Evolutionary conservation across 1,140 invertebrate species (phyloP).

Genomic region (Bombyx mori): DNA sequence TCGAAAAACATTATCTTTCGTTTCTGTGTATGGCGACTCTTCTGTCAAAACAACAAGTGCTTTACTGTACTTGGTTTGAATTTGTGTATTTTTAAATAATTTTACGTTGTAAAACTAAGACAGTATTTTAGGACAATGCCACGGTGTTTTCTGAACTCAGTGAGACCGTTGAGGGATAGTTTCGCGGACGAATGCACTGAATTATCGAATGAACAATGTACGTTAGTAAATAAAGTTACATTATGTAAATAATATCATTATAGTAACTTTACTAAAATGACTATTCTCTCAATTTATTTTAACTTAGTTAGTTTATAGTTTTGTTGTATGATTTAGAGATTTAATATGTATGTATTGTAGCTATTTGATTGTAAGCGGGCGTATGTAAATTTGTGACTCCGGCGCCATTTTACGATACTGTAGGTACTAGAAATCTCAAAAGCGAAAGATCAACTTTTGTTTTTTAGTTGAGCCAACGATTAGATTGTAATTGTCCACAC

Average conservation of each 20-base stretch:
- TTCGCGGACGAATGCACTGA: conserved; percentile 38
- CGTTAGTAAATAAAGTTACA: conserved; percentile 11
- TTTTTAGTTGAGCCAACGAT: too few relatives aligned
- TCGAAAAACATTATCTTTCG: conserved; percentile 6
- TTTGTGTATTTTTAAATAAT: conserved; percentile 2
- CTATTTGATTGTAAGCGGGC: too few relatives aligned
- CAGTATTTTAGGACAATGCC: conserved; percentile 29
- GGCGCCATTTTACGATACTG: too few relatives aligned
- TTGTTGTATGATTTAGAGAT: too few relatives aligned
- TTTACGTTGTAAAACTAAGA: neutral
- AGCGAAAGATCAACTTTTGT: too few relatives aligned
- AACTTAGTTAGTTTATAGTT: too few relatives aligned
- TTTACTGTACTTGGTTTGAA: conserved; percentile 25
- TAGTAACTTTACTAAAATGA: neutral
- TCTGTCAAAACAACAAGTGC: conserved; percentile 49
- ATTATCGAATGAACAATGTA: conserved; percentile 22
- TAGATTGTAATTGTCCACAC: too few relatives aligned
- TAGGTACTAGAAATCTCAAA: too few relatives aligned
- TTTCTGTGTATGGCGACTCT: neutral
- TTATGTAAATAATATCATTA: neutral
- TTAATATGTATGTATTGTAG: too few relatives aligned
- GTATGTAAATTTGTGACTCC: too few relatives aligned
- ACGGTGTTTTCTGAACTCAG: conserved; percentile 42
- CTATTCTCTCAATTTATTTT: neutral
- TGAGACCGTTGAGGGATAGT: conserved; percentile 23